Conservation (phyloP, 1,140 invertebrate genomes). For the Conopomorpha cramerella region DNA sequence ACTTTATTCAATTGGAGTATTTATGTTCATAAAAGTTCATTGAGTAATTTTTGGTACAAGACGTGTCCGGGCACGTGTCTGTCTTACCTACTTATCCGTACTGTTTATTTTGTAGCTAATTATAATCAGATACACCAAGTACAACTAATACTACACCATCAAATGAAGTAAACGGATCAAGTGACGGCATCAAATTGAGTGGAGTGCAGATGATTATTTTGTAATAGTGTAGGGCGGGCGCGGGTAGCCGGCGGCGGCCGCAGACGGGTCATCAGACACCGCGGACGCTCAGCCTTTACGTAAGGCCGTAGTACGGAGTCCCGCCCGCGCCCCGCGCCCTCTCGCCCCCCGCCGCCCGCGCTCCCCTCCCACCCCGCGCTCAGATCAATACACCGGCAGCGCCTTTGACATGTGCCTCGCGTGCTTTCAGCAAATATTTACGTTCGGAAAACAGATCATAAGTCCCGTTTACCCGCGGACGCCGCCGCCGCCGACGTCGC, state of each 20-base stretch:
- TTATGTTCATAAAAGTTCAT: too few species aligned
- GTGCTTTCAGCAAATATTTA: constrained; percentile 56
- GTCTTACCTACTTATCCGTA: not conserved
- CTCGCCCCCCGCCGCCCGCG: constrained; percentile 6
- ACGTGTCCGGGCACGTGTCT: not conserved
- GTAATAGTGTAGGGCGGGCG: constrained; percentile 21
- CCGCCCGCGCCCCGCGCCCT: constrained; percentile 9
- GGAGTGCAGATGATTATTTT: not conserved
- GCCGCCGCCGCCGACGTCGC: too few species aligned
- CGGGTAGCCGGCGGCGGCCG: constrained; percentile 17
- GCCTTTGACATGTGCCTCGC: constrained; percentile 55
- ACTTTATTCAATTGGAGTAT: too few species aligned
- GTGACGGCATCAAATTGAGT: not conserved
- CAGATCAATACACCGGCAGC: constrained; percentile 59
- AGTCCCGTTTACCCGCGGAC: constrained; percentile 34
- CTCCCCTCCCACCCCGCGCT: constrained; percentile 13
- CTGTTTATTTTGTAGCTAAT: not conserved
- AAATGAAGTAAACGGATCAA: too few species aligned
- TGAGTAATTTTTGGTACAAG: too few species aligned
- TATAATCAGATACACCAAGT: not conserved
- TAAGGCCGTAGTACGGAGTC: constrained; percentile 49
- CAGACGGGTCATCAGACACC: constrained; percentile 46
- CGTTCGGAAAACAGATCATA: constrained; percentile 55
- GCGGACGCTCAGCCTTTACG: constrained; percentile 33
- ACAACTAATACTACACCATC: too few species aligned